Evolutionary conservation across 2,113 vertebrate genomes (phyloP).

Genomic region (Mugil cephalus): DNA sequence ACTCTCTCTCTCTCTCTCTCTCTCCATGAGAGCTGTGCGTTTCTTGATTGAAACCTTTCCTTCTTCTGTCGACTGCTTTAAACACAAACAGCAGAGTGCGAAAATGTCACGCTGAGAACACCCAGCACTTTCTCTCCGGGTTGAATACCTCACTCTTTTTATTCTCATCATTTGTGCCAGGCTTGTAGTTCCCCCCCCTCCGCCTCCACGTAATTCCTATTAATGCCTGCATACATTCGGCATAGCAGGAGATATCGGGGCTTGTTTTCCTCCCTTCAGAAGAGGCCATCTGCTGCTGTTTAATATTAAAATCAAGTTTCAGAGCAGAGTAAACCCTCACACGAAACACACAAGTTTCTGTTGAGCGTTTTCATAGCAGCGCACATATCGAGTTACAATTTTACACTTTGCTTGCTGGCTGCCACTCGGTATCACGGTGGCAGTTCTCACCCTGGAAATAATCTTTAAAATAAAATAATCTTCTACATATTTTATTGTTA

Average conservation of each 20-base stretch:
- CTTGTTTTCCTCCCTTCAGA: slow-evolving; percentile 41
- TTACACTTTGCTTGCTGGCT: slow-evolving; percentile 53
- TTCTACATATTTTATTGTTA: no score
- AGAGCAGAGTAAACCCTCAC: slow-evolving; percentile 42
- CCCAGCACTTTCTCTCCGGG: slow-evolving; percentile 14
- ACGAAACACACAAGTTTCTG: slow-evolving; percentile 47
- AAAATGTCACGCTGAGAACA: slow-evolving; percentile 50
- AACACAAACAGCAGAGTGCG: slow-evolving; percentile 62
- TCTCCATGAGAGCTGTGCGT: neutral
- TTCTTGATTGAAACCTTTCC: slow-evolving; percentile 60
- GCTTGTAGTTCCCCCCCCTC: slow-evolving; percentile 5
- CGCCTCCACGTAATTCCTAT: neutral
- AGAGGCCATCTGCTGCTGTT: slow-evolving; percentile 64
- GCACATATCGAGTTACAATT: slow-evolving; percentile 39
- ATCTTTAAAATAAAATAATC: slow-evolving; percentile 25
- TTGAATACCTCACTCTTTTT: neutral
- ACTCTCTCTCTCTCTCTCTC: slow-evolving; percentile 23
- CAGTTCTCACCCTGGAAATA: slow-evolving; percentile 41
- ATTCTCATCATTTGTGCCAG: slow-evolving; percentile 2
- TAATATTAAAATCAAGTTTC: slow-evolving; percentile 63
- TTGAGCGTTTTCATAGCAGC: slow-evolving; percentile 40
- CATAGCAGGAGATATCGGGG: slow-evolving; percentile 24
- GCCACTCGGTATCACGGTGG: slow-evolving; percentile 28
- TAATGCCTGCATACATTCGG: slow-evolving; percentile 12
- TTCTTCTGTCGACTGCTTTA: slow-evolving; percentile 14